Evolutionary conservation across 2,888 invertebrate species (phyloP).

Genomic region (Furcula furcula): DNA sequence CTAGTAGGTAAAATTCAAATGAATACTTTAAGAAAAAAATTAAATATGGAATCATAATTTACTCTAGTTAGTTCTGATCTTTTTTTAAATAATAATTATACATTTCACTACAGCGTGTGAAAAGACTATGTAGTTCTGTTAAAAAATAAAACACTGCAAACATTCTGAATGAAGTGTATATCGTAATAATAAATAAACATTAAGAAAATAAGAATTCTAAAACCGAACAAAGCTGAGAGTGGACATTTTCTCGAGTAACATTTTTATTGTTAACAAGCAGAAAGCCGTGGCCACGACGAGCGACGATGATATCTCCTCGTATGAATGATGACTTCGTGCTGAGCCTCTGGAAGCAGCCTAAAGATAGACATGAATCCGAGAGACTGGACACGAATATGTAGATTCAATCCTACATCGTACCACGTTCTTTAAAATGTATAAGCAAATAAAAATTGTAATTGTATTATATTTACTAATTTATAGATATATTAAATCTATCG

Average conservation of each 20-base stretch:
- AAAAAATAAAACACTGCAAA: too few relatives aligned
- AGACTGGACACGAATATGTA: conserved; percentile 76
- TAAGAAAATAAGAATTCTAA: conserved; percentile 41
- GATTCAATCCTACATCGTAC: conserved; percentile 38
- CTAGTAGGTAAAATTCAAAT: too few relatives aligned
- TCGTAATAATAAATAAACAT: conserved; percentile 2
- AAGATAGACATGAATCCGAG: conserved; percentile 59
- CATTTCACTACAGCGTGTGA: too few relatives aligned
- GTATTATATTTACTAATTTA: background rate
- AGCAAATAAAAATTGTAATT: conserved; percentile 24
- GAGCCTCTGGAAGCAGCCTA: conserved; percentile 67
- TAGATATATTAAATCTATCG: too few relatives aligned
- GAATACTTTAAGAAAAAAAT: too few relatives aligned
- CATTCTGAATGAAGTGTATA: too few relatives aligned
- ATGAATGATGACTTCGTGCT: conserved; percentile 82
- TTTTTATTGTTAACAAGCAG: conserved; percentile 81
- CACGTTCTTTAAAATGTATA: conserved; percentile 29
- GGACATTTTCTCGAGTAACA: conserved; percentile 67
- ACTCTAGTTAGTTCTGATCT: too few relatives aligned
- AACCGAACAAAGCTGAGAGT: conserved; percentile 33
- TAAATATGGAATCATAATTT: too few relatives aligned
- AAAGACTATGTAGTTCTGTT: too few relatives aligned
- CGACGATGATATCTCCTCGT: conserved; percentile 78
- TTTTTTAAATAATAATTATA: too few relatives aligned
- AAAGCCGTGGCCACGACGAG: conserved; percentile 69